These are phyloP conservation scores for Brachyistius frenatus DNA, from an alignment of 2,113 vertebrate species.

Conservation along the genomic window DNA sequence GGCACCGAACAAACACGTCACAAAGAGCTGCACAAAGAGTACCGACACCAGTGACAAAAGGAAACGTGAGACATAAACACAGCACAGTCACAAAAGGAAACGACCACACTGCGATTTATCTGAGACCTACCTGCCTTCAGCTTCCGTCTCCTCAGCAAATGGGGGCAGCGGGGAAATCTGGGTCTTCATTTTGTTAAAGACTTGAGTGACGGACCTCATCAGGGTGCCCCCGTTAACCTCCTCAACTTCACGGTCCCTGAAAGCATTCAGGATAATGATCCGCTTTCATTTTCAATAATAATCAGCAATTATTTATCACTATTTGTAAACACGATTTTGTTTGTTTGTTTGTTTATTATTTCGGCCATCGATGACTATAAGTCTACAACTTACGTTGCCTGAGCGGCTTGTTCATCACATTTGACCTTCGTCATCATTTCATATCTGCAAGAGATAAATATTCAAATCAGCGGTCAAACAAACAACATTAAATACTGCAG, in stretches of 20 bases:
- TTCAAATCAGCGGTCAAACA: background rate
- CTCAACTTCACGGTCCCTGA: conserved; percentile 44
- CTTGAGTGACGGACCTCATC: conserved; percentile 28
- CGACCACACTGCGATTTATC: background rate
- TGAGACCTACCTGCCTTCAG: conserved; percentile 51
- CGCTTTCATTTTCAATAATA: background rate
- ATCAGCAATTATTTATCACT: background rate
- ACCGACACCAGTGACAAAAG: conserved; percentile 10
- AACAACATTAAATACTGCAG: background rate
- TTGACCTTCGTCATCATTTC: conserved; percentile 27
- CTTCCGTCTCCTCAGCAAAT: background rate
- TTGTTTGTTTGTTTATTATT: background rate
- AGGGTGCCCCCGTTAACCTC: background rate
- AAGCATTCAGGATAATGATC: background rate
- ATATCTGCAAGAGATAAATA: conserved; percentile 56
- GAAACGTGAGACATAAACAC: conserved; percentile 32
- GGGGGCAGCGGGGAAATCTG: background rate
- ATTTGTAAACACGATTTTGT: background rate
- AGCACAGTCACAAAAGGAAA: background rate
- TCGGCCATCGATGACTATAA: no score
- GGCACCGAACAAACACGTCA: conserved; percentile 24
- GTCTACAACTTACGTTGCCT: conserved; percentile 52
- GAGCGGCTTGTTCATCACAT: no score
- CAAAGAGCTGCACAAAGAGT: background rate
- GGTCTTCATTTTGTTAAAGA: conserved; percentile 45